Evolutionary conservation across 2,888 invertebrate genomes (phyloP).

Genomic region (Polyploca ridens): DNA sequence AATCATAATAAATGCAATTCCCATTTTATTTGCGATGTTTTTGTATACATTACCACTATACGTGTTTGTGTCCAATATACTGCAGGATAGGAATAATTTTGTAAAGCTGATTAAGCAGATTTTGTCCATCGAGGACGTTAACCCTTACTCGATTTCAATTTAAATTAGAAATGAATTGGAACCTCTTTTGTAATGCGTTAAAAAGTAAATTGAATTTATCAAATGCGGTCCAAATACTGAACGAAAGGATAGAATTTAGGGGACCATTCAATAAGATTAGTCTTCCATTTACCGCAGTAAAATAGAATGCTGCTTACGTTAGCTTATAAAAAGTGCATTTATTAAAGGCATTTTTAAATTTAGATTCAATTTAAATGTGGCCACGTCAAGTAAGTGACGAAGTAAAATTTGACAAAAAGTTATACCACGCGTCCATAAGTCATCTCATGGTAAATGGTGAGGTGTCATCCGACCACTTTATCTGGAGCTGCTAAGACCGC

Average conservation of each 20-base stretch:
- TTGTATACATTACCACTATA: no score
- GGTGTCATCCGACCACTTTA: conserved; percentile 57
- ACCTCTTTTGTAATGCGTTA: conserved; percentile 50
- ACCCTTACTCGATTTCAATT: conserved; percentile 52
- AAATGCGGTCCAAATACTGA: conserved; percentile 51
- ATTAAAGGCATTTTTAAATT: no score
- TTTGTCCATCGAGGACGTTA: conserved; percentile 35
- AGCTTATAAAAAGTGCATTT: background rate
- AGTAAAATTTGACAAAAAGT: conserved; percentile 48
- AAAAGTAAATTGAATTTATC: conserved; percentile 58
- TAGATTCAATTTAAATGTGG: background rate
- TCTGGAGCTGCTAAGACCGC: conserved; percentile 51
- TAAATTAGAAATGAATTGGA: conserved; percentile 48
- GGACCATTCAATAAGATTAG: conserved; percentile 27
- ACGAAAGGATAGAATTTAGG: conserved; percentile 26
- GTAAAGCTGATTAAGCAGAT: conserved; percentile 31
- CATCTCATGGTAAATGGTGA: conserved; percentile 50
- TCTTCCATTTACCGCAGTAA: conserved; percentile 19
- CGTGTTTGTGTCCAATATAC: background rate
- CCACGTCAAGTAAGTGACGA: no score
- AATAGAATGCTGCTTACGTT: conserved; percentile 15
- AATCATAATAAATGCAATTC: no score
- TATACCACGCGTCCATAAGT: conserved; percentile 57
- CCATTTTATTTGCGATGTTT: no score
- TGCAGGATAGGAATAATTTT: conserved; percentile 8